Evolutionary conservation across 1,140 invertebrate genomes (phyloP).

Genomic region (Sycobia sp.): DNA sequence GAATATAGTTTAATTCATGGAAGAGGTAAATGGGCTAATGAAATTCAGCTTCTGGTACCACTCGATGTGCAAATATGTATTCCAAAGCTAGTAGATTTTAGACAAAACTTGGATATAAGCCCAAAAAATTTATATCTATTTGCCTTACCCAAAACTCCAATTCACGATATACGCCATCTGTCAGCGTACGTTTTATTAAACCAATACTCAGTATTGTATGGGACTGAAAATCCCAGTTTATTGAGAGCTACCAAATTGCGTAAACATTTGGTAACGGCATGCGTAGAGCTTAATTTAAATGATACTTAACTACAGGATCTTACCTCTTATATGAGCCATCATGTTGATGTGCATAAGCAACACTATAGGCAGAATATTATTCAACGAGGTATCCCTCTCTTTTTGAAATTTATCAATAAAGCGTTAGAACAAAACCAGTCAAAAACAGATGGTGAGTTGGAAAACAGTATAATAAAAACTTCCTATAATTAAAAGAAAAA

Average conservation of each 20-base stretch:
- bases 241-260: constrained; percentile 20
- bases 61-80: too few relatives aligned
- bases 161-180: neutral
- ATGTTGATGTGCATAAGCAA: constrained; percentile 12
- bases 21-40: too few relatives aligned
- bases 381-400: neutral
- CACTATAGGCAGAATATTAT: constrained; percentile 19
- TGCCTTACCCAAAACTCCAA: neutral
- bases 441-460: too few relatives aligned
- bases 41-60: too few relatives aligned
- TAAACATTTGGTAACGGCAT: constrained; percentile 29
- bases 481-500: too few relatives aligned
- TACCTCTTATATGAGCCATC: constrained; percentile 24
- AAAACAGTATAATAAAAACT: too few relatives aligned
- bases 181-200: constrained; percentile 16
- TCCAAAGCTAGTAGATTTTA: constrained; percentile 8
- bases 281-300: constrained; percentile 1
- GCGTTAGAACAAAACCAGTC: too few relatives aligned
- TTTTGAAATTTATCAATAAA: neutral
- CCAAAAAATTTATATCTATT: constrained; percentile 18
- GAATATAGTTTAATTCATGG: too few relatives aligned
- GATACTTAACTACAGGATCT: neutral
- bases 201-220: constrained; percentile 19
- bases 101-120: neutral
- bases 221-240: constrained; percentile 5